A percentile compares a stretch with the other conserved stretches of the same genome.
These are phyloP conservation scores for Nesidiocoris tenuis DNA, from an alignment of 2,888 invertebrate genomes.

Conservation along the genomic window DNA sequence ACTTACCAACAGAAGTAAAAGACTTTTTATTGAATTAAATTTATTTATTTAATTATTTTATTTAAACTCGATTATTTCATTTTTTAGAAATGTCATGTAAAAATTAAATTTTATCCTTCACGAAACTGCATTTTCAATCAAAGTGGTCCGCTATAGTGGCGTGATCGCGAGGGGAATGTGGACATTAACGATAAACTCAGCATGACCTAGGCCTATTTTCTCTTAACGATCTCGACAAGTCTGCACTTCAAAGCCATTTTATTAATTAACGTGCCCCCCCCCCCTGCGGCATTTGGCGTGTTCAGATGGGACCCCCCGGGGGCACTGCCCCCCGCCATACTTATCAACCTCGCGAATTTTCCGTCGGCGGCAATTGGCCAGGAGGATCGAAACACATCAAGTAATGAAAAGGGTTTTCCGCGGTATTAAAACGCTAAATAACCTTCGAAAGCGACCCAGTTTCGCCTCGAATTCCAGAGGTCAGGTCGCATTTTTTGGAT, in stretches of 20 bases:
- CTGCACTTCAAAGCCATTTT: constrained; percentile 33
- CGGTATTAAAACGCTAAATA: constrained; percentile 19
- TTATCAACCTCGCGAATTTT: neutral
- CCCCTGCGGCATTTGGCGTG: neutral
- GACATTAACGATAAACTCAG: neutral
- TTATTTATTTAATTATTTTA: too few relatives aligned
- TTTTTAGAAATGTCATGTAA: too few relatives aligned
- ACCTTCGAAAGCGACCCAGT: neutral
- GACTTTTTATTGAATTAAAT: too few relatives aligned
- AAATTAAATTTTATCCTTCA: too few relatives aligned
- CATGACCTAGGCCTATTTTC: neutral
- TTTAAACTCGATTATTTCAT: too few relatives aligned
- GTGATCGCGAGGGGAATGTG: too few relatives aligned
- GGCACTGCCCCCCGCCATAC: neutral
- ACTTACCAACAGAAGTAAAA: too few relatives aligned
- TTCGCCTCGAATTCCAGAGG: too few relatives aligned
- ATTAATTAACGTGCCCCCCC: constrained; percentile 19
- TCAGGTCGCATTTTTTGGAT: too few relatives aligned
- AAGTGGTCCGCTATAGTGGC: too few relatives aligned
- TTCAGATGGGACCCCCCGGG: neutral
- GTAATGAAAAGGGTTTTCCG: constrained; percentile 34
- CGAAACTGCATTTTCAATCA: too few relatives aligned
- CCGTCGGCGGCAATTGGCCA: neutral
- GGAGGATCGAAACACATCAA: constrained; percentile 34
- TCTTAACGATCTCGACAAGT: constrained; percentile 33